Evolutionary conservation across 2,888 invertebrate species (phyloP), one percentile per base, ranked within the genome.

Genomic region (Lasioglossum lativentre): DNA sequence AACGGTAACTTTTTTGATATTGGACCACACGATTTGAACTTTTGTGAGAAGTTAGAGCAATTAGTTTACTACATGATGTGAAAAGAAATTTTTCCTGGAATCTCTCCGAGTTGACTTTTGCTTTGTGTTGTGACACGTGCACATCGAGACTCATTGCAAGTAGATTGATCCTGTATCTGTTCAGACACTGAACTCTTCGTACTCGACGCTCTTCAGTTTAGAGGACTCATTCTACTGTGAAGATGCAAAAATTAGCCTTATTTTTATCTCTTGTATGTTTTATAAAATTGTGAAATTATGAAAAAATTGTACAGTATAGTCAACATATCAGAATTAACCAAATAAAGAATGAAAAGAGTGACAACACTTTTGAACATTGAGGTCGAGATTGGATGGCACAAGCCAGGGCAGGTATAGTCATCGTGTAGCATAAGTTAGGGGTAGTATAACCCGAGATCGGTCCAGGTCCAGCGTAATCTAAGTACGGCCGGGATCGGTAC

Each of bases 401-500:
- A 71, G 40, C 30, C 40, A 14, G 78, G 56, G 34, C 30, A 6
- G 19, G 40, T 23, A 40, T 71, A 56, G 38, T 42, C 56, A 38
- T 19, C 40, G 16, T 56, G 40, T n/a, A n/a, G 23, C 23, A 23
- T 68, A 68, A 56, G 56, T 42, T 71, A 47, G 56, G 68, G 68
- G 40, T 38, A 45, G 56, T 45, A 76, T 70, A 75, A 74, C 82
- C 83, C 52, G 47, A 78, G 40, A 56, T 40, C 70, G 40, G n/a
- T 1, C 40, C 38, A 40, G 70, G 40, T 40, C 70, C 68, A 34
- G 70, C 70, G 52, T 73, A 56, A 75, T 34, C 70, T 40, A 40
- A 56, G 52, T 45, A 77, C 77, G 70, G 72, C 47, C n/a, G 63
- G 82, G 71, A 80, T 80, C 45, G 71, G 70, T 59, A 34, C 72